Evolutionary conservation across 2,797 vertebrate species (phyloP), one percentile per base, ranked within the genome.

Genomic region (Lacerta agilis): DNA sequence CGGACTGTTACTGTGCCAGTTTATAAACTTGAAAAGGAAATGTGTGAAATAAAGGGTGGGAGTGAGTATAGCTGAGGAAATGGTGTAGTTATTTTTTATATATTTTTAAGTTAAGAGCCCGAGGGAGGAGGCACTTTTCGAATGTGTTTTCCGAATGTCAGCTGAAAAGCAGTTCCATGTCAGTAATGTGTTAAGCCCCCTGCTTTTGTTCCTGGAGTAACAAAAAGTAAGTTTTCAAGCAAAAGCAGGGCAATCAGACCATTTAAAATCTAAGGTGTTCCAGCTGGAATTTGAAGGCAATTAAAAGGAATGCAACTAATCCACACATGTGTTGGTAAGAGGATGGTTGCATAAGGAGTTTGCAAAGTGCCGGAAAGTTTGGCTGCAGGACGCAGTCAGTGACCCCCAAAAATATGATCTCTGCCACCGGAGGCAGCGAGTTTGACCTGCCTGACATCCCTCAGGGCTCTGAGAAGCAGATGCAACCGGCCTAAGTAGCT

Each of bases 341-440:
- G n/a, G 36, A 87, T 8, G 61, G 72, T 38, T 29, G 55, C 75
- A 67, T 76, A 20, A 87, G 61, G 88, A 92, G 87, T 93, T 89
- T 27, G 25, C 61, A 13, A 82, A 91, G 82, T 87, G 89, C 90
- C 89, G 82, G 86, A 78, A 92, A 94, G 90, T 94, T 91, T 49
- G 89, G 78, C 85, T 79, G 83, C 38, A 20, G 83, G 64, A 49
- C 33, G n/a, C 58, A 73, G 2, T 45, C 69, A 58, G 27, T 88
- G 18, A 83, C 29, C 49, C 38, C 10, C 38, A 77, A 77, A 69
- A 71, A 29, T 1, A 15, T 76, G 58, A 25, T 45, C 82, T 55
- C 64, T 61, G 64, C n/a, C 89, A 8, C 67, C 1, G 69, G 41
- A 88, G 64, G 45, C 82, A 25, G 0, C 33, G 0, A 61, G 9